Conservation (phyloP, 2,113 vertebrate genomes). For the Addax nasomaculatus region DNA sequence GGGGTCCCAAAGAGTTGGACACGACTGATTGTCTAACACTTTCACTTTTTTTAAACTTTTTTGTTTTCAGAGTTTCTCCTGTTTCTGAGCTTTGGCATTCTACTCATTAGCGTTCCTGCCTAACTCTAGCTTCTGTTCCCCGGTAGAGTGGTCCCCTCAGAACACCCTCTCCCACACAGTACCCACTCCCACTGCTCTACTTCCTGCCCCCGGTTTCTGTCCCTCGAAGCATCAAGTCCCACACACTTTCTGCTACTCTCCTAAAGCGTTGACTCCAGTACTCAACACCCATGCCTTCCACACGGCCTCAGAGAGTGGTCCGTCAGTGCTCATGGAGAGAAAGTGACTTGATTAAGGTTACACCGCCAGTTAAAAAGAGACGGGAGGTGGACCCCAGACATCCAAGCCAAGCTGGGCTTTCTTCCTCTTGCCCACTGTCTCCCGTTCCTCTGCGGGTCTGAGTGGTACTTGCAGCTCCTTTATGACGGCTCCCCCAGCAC, state of each 20-base stretch:
- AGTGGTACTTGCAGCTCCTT: too few species aligned
- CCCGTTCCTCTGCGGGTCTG: neutral
- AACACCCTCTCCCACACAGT: rapidly evolving
- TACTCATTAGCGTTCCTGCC: neutral
- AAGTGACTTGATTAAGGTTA: neutral
- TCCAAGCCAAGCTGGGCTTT: neutral
- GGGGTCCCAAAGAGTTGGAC: neutral
- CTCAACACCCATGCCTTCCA: neutral
- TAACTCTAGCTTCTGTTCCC: neutral
- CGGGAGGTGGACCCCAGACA: neutral
- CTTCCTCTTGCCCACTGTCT: neutral
- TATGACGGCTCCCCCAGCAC: neutral
- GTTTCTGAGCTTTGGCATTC: neutral
- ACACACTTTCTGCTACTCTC: neutral
- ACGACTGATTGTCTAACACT: neutral
- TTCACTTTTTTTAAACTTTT: neutral
- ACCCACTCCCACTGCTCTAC: neutral
- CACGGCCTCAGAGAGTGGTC: neutral
- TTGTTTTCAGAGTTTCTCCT: neutral
- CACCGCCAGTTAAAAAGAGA: neutral
- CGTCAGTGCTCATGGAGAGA: neutral
- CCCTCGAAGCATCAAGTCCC: neutral
- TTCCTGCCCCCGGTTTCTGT: neutral
- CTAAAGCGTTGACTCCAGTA: rapidly evolving
- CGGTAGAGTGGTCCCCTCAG: rapidly evolving